A percentile compares a stretch with the other conserved stretches of the same genome.
phyloP scores from a whole-genome alignment of 2,888 invertebrate species.

The Subacronicta megacephala region DNA sequence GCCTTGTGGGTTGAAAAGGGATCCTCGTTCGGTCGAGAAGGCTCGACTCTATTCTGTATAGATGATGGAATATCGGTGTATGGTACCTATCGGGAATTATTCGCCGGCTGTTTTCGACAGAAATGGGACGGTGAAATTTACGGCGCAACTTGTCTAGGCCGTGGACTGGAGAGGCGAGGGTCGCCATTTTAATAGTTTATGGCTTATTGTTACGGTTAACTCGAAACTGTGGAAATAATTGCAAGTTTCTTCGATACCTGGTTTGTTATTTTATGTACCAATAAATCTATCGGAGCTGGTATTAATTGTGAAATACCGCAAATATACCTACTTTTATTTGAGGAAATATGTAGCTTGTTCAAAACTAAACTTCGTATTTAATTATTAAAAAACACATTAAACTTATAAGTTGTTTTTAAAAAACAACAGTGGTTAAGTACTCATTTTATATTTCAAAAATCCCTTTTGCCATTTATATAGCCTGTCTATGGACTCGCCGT shows the following conservation, averaged over 20 bases:
- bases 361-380: no score
- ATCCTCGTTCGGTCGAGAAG: constrained; percentile 76
- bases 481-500: constrained; percentile 11
- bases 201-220: constrained; percentile 50
- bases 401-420: no score
- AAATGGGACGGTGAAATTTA: constrained; percentile 72
- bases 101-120: constrained; percentile 71
- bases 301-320: not conserved
- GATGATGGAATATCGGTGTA: constrained; percentile 84
- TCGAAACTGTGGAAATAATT: constrained; percentile 28
- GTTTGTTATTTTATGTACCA: constrained; percentile 10
- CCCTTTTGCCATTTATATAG: constrained; percentile 28
- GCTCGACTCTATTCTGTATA: constrained; percentile 72
- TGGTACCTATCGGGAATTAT: constrained; percentile 75
- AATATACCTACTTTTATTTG: not conserved
- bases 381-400: no score
- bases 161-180: constrained; percentile 32
- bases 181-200: constrained; percentile 56
- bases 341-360: not conserved
- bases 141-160: constrained; percentile 45
- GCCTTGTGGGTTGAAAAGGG: constrained; percentile 74
- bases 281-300: not conserved
- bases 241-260: constrained; percentile 16
- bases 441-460: no score
- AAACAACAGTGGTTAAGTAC: no score